Conservation (phyloP, 2,113 vertebrate species). For the Dicaeum eximium region DNA sequence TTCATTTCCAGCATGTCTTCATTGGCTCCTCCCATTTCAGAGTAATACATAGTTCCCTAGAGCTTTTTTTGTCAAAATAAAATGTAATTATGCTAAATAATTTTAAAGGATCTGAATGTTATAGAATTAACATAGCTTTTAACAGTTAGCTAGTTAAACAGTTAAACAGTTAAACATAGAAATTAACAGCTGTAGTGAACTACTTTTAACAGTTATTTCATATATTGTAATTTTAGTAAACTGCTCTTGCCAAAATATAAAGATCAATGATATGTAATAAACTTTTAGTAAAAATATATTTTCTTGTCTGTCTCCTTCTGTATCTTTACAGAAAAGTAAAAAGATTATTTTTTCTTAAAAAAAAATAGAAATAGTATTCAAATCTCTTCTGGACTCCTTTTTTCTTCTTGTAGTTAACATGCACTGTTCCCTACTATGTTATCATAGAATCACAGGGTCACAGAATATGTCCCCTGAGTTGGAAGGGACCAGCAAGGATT, state of each 20-base stretch:
- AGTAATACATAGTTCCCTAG: background rate
- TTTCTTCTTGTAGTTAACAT: background rate
- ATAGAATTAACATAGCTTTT: background rate
- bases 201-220: background rate
- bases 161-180: no score
- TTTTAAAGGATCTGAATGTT: background rate
- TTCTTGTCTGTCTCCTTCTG: background rate
- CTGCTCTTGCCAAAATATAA: background rate
- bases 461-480: background rate
- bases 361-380: background rate
- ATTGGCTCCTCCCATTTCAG: background rate
- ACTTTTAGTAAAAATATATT: background rate
- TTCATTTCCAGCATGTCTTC: conserved; percentile 20
- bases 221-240: background rate
- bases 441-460: background rate
- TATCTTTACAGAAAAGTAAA: background rate
- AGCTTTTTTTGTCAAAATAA: background rate
- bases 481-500: background rate
- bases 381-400: background rate
- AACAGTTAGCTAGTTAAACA: no score
- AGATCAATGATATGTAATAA: background rate
- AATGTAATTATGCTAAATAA: background rate
- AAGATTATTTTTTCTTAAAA: background rate
- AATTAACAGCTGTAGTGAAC: no score
- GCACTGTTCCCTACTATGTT: background rate